A percentile compares a stretch with the other conserved stretches of the same genome.
Conservation (phyloP, 2,888 invertebrate genomes). For the Drymonia ruficornis region DNA sequence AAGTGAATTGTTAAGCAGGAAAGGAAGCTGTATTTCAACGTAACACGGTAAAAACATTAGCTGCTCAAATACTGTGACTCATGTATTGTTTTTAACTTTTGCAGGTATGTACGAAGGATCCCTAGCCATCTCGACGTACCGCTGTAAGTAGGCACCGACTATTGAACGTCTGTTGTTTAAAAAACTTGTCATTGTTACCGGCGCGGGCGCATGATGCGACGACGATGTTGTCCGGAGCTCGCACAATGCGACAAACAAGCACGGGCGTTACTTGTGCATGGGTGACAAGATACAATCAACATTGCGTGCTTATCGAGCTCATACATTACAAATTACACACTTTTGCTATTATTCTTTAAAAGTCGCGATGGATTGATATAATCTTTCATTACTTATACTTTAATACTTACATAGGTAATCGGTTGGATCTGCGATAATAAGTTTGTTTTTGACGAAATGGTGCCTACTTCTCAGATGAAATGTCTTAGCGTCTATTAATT, state of each 20-base stretch:
- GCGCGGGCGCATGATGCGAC: slow-evolving; percentile 53
- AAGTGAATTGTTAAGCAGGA: slow-evolving; percentile 1
- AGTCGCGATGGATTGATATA: slow-evolving; percentile 25
- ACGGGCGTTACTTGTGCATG: slow-evolving; percentile 51
- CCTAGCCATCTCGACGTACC: slow-evolving; percentile 18
- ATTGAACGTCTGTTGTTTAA: slow-evolving; percentile 64
- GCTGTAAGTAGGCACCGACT: slow-evolving; percentile 46
- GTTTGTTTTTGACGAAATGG: neutral
- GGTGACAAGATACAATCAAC: slow-evolving; percentile 49
- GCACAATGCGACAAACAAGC: slow-evolving; percentile 59
- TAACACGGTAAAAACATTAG: neutral
- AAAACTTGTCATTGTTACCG: slow-evolving; percentile 66
- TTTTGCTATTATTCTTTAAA: slow-evolving; percentile 41
- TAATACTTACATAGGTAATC: slow-evolving; percentile 24
- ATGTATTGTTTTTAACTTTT: slow-evolving; percentile 47
- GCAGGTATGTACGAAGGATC: slow-evolving; percentile 40
- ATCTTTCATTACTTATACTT: neutral
- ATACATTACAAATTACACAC: slow-evolving; percentile 47
- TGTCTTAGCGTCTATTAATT: too few species aligned
- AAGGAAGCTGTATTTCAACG: slow-evolving; percentile 4
- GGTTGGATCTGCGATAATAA: slow-evolving; percentile 16
- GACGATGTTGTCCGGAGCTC: slow-evolving; percentile 62
- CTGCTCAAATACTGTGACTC: slow-evolving; percentile 26
- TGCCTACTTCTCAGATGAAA: too few species aligned
- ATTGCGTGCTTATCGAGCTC: slow-evolving; percentile 52